Conservation (phyloP, 1,140 invertebrate genomes). For the Aleiodes sp. region DNA sequence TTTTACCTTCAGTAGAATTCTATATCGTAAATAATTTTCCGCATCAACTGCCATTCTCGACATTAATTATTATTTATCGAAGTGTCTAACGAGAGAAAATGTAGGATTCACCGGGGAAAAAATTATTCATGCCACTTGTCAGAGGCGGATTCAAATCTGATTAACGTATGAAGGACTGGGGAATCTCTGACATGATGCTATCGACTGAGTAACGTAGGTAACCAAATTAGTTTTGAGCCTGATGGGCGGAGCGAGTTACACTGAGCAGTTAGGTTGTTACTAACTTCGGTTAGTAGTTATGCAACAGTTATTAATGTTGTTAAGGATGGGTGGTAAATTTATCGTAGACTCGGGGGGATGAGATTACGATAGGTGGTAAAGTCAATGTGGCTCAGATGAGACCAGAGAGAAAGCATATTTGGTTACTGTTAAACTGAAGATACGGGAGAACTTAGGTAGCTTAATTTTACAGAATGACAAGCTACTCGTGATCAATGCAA, state of each 20-base stretch:
- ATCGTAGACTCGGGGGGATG: background rate
- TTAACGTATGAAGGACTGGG: background rate
- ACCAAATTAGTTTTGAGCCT: background rate
- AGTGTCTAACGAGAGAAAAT: too few relatives aligned
- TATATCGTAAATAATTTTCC: conserved; percentile 6
- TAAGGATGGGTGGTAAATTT: background rate
- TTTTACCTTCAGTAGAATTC: background rate
- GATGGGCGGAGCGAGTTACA: background rate
- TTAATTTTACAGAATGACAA: too few relatives aligned
- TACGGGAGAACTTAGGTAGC: background rate
- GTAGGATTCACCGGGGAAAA: too few relatives aligned
- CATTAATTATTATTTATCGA: background rate
- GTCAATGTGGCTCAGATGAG: background rate
- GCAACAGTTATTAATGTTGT: background rate
- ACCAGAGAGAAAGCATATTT: background rate
- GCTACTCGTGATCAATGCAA: too few relatives aligned
- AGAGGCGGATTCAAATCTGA: background rate
- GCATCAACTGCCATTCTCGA: background rate
- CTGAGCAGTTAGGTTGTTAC: conserved; percentile 7
- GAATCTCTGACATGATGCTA: background rate
- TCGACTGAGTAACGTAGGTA: background rate
- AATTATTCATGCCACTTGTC: too few relatives aligned
- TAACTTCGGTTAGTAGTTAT: background rate
- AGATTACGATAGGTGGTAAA: conserved; percentile 14
- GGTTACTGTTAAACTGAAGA: background rate